Evolutionary conservation across 2,888 invertebrate species (phyloP), one percentile per base, ranked within the genome.

Genomic region (Lasioglossum vierecki): DNA sequence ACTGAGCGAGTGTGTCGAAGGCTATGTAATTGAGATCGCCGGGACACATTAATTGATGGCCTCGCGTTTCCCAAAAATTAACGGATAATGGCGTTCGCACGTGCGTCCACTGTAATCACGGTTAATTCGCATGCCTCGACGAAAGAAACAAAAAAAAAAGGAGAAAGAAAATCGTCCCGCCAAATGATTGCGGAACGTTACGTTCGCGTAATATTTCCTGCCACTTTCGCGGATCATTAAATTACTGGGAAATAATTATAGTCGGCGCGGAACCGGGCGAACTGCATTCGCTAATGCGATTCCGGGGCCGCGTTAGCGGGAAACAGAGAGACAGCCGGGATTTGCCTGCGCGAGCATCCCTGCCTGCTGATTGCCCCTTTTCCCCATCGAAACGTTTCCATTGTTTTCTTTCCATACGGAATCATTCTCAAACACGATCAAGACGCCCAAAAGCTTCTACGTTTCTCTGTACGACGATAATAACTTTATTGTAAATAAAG

Each of bases 161-260:
- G 30, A 6, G 2, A 22, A 13, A 26, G 30, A 63, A 8, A 63
- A 63, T 6, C 63, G 63, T 63, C 66, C 66, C 30, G 35, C 8
- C 8, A 18, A 66, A 35, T 66, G 35, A 66, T 35, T 35, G 35
- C 35, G 66, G 66, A 68, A 68, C 39, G 66, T 68, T 68, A 9
- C 35, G 30, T 39, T 68, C 66, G 39, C 22, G 66, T 46, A 41
- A 46, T 46, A 41, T 41, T 46, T 72, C 72, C 72, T 46, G 30
- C 72, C 72, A 72, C 72, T 46, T 41, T 46, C 66, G 66, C 66
- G 18, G 66, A 68, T 68, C 66, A 68, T 68, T 68, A 68, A 68
- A 68, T 68, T 68, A 68, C 66, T 22, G 66, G 35, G 39, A 68
- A 68, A 68, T 68, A 68, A 68, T 68, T 68, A 68, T 22, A 39